A percentile compares a stretch with the other conserved stretches of the same genome.
Conservation (phyloP, 1,140 invertebrate species). For the Drosophila trapezifrons region DNA sequence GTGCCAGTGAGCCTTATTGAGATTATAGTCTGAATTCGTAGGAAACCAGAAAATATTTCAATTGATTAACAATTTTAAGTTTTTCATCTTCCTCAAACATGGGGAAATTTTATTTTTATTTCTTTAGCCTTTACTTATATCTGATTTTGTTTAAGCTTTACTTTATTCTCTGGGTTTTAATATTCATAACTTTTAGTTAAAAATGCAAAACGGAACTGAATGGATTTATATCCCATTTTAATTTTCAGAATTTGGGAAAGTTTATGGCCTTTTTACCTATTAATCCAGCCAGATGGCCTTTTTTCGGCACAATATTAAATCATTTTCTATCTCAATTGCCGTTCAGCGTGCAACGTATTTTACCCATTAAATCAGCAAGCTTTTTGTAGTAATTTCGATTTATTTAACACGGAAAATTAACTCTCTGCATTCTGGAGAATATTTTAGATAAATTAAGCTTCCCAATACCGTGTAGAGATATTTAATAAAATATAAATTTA, state of each 20-base stretch:
- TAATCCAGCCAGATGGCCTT: not conserved
- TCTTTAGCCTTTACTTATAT: not conserved
- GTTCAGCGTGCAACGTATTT: not conserved
- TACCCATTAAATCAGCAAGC: no score
- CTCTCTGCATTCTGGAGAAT: not conserved
- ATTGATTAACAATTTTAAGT: slow-evolving; percentile 2
- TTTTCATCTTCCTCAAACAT: no score
- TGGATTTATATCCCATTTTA: accelerated
- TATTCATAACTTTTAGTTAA: no score
- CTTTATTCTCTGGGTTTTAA: not conserved
- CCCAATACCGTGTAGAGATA: no score
- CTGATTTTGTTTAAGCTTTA: no score
- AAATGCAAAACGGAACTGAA: not conserved
- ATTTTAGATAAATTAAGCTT: not conserved
- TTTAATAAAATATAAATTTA: not conserved
- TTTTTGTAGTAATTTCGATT: not conserved
- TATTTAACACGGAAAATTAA: not conserved
- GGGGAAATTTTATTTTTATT: not conserved
- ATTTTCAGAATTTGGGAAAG: not conserved
- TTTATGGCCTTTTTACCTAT: not conserved
- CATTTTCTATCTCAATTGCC: not conserved
- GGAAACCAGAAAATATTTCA: not conserved
- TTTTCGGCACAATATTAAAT: not conserved
- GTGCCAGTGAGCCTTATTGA: slow-evolving; percentile 14
- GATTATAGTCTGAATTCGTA: slow-evolving; percentile 12